phyloP scores from a whole-genome alignment of 2,888 invertebrate species.

The Lepidochitona cinerea region DNA sequence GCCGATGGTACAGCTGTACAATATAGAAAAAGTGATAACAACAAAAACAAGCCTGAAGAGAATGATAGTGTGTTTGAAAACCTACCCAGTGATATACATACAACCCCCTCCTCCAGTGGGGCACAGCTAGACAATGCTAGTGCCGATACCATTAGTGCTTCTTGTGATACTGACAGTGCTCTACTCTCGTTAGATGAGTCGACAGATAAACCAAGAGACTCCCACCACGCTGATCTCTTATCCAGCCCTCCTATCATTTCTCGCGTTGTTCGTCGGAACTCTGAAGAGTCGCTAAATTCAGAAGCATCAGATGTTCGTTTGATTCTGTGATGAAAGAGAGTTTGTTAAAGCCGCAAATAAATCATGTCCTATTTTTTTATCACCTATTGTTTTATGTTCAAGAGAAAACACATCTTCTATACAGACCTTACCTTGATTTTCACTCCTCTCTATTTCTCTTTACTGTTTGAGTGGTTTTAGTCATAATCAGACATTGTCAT shows the following conservation, averaged over 20 bases:
- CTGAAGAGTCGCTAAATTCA: not conserved
- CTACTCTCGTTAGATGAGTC: not conserved
- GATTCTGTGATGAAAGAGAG: not conserved
- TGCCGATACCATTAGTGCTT: not conserved
- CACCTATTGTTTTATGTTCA: too few relatives aligned
- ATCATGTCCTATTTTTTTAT: too few relatives aligned
- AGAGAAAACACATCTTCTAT: too few relatives aligned
- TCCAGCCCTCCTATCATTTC: not conserved
- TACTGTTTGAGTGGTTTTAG: too few relatives aligned
- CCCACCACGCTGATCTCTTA: not conserved
- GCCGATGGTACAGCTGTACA: not conserved
- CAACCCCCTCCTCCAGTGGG: not conserved
- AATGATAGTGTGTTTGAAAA: not conserved
- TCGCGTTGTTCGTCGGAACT: not conserved
- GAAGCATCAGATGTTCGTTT: not conserved
- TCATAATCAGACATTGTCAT: too few relatives aligned
- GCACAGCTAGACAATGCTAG: not conserved
- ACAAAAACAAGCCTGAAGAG: not conserved
- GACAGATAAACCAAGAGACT: not conserved
- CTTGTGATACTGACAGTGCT: conserved; percentile 3
- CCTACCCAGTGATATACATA: not conserved
- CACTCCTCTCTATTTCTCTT: too few relatives aligned
- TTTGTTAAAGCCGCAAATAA: too few relatives aligned
- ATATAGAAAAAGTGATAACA: not conserved
- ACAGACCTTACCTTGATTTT: too few relatives aligned